Base-by-base conservation (phyloP, 2,888 invertebrate genomes). In the Leucania comma region DNA sequence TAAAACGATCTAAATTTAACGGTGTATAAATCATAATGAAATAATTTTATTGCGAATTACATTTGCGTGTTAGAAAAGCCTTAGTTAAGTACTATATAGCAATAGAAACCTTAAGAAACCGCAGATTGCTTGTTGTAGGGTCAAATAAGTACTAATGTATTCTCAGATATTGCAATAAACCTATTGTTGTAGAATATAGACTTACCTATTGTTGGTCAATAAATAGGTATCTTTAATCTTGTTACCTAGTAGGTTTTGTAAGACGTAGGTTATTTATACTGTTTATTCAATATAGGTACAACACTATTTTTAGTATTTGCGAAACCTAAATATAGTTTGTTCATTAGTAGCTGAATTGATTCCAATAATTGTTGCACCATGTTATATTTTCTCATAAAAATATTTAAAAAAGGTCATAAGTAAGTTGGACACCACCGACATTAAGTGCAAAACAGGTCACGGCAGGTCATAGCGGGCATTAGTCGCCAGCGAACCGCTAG, bases 21-120 rank as follows among this genome's bases (percentile, higher is more conserved):
- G n/a, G n/a, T n/a, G n/a, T n/a, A n/a, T n/a, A 29, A 29, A 3
- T 29, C 29, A 29, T 1, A 14, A 29, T 50, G 26, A n/a, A 32
- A 26, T 42, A 54, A 42, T 66, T 42, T 12, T 26, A 60, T 57
- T 46, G 53, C 48, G 10, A 32, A 57, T 53, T 2, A 32, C 26
- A 53, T 72, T 79, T 24, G 35, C 58, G 35, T 56, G 50, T 12
- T 35, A 67, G 48, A 42, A 48, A 62, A 66, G 38, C 48, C 54
- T 54, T 24, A 74, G 58, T n/a, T 14, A 68, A 20, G 12, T 46
- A 51, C 29, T 42, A 17, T 42, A 68, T 50, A 14, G 74, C 58
- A 75, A 80, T 51, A 59, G 2, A 38, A 60, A 48, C 46, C 29
- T 54, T 62, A 80, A 29, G 75, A 59, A 80, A 75, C 80, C 59